phyloP scores from a whole-genome alignment of 2,888 invertebrate species.

The Xanthostigma xanthostigma region DNA sequence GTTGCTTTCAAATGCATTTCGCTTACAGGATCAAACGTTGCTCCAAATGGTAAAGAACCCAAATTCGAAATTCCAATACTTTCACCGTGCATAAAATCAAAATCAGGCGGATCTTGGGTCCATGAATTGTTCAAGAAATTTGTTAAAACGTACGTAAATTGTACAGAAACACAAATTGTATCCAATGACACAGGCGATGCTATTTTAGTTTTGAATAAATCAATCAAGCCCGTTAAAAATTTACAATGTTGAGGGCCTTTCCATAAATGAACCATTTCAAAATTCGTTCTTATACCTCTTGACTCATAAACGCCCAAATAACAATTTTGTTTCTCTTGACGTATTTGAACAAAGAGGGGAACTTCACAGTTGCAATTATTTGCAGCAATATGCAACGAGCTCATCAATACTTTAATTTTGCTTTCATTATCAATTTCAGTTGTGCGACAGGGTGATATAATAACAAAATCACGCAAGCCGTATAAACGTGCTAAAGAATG shows the following conservation, averaged over 20 bases:
- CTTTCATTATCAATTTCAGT: constrained; percentile 47
- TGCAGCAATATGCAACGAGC: constrained; percentile 68
- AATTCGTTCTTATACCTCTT: constrained; percentile 62
- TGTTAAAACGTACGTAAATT: constrained; percentile 50
- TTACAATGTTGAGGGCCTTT: constrained; percentile 65
- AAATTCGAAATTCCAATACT: constrained; percentile 34
- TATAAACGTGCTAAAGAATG: constrained; percentile 57
- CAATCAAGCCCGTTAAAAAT: constrained; percentile 67
- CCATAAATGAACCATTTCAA: constrained; percentile 78
- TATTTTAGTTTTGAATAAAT: constrained; percentile 81
- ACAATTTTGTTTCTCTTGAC: constrained; percentile 65
- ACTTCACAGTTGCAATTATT: constrained; percentile 67
- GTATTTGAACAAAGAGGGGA: constrained; percentile 77
- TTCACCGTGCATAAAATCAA: constrained; percentile 37
- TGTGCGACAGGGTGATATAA: constrained; percentile 49
- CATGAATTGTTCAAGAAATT: constrained; percentile 40
- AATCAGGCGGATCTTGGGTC: constrained; percentile 42
- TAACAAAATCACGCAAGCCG: constrained; percentile 69
- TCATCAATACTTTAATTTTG: constrained; percentile 61
- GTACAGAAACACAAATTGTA: constrained; percentile 54
- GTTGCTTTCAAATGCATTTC: constrained; percentile 63
- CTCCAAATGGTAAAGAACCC: constrained; percentile 66
- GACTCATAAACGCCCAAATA: constrained; percentile 70
- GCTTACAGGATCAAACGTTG: constrained; percentile 65
- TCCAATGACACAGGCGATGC: constrained; percentile 42